Percentiles rank a stretch among this genome's conserved stretches.
phyloP scores from a whole-genome alignment of 2,888 invertebrate species.

The Drosophila merina region DNA sequence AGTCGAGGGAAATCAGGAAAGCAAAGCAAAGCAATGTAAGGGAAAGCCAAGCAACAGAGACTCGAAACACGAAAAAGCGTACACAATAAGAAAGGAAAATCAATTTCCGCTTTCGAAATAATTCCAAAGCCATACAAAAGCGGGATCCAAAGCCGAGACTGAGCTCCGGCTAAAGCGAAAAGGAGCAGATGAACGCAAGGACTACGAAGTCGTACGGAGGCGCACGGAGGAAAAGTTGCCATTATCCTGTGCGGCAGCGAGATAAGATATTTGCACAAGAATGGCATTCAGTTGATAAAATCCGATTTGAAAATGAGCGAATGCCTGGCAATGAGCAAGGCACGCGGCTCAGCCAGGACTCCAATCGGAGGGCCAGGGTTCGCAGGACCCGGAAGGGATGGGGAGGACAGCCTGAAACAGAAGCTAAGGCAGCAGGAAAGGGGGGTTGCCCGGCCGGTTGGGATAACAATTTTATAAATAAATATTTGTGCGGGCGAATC shows the following conservation, averaged over 20 bases:
- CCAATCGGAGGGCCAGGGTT: conserved; percentile 10
- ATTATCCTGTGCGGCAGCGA: conserved; percentile 68
- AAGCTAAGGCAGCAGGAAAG: not conserved
- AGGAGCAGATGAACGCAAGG: conserved; percentile 18
- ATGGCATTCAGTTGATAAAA: conserved; percentile 81
- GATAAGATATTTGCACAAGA: conserved; percentile 82
- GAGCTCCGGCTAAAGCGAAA: conserved; percentile 34
- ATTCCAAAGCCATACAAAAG: conserved; percentile 77
- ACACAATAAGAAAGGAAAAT: conserved; percentile 75
- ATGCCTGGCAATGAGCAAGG: conserved; percentile 78
- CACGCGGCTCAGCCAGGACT: conserved; percentile 1
- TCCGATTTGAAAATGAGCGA: conserved; percentile 83
- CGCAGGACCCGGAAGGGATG: not conserved
- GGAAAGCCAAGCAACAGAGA: conserved; percentile 46
- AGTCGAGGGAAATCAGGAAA: conserved; percentile 32
- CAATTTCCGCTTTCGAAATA: conserved; percentile 78
- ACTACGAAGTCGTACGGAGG: not conserved
- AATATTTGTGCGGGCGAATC: conserved; percentile 70
- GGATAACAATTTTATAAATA: conserved; percentile 80
- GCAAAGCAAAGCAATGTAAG: conserved; percentile 37
- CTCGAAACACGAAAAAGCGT: conserved; percentile 45
- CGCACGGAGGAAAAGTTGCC: conserved; percentile 60
- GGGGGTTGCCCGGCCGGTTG: conserved; percentile 35
- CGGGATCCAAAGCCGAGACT: conserved; percentile 45
- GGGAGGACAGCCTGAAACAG: conserved; percentile 9